Evolutionary conservation across 2,113 vertebrate species (phyloP), one percentile per base, ranked within the genome.

Genomic region (Hoplias malabaricus): DNA sequence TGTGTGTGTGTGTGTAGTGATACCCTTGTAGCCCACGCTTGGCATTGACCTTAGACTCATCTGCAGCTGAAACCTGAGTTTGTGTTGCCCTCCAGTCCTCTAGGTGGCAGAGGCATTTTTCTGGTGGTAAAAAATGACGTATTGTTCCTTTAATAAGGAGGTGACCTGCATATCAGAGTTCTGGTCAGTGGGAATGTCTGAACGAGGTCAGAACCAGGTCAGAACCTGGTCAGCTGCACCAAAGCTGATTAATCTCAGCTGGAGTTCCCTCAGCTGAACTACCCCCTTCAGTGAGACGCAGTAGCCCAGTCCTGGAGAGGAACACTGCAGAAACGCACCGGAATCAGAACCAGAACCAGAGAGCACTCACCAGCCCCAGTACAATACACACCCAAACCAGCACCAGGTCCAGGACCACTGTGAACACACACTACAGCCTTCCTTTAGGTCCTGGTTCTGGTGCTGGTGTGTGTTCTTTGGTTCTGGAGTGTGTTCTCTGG

Each of bases 101-200:
- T 54, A 80, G 79, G 40, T 57, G 73, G 79, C 79, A 75, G 43
- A n/a, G n/a, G n/a, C n/a, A n/a, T n/a, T n/a, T n/a, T n/a, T n/a
- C n/a, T n/a, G n/a, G n/a, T n/a, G n/a, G n/a, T n/a, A n/a, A n/a
- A n/a, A n/a, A n/a, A n/a, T n/a, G n/a, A n/a, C n/a, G n/a, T n/a
- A n/a, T n/a, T n/a, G n/a, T n/a, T n/a, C n/a, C n/a, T n/a, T n/a
- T n/a, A n/a, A n/a, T n/a, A n/a, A n/a, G n/a, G n/a, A n/a, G n/a
- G n/a, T n/a, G n/a, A n/a, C n/a, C n/a, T n/a, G n/a, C n/a, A n/a
- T n/a, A n/a, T n/a, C n/a, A n/a, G n/a, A n/a, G n/a, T n/a, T n/a
- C n/a, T n/a, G 19, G 57, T 33, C 29, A 33, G 57, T 9, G 11
- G n/a, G 23, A 56, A 23, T 21, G 31, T 59, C 12, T 2, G 12